phyloP scores from a whole-genome alignment of 2,888 invertebrate genomes.

The Andrena camellia region DNA sequence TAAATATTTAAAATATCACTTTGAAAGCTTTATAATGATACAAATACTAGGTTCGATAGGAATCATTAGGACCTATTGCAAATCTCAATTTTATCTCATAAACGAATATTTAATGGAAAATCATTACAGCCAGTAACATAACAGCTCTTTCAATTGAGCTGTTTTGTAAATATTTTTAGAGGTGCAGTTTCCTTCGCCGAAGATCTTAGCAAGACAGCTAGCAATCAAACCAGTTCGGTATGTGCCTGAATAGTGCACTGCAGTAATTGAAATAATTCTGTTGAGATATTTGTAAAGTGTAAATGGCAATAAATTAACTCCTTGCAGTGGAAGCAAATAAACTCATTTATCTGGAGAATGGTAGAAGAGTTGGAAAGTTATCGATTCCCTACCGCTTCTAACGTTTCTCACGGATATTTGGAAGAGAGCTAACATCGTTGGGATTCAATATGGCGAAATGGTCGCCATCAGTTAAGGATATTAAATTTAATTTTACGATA shows the following conservation, averaged over 20 bases:
- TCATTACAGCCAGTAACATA: neutral
- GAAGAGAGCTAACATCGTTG: constrained; percentile 58
- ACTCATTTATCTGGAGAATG: neutral
- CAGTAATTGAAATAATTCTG: constrained; percentile 14
- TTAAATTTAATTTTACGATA: constrained; percentile 3
- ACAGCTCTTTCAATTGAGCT: neutral
- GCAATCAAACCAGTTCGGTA: constrained; percentile 6
- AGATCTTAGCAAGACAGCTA: neutral
- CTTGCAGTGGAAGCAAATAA: neutral
- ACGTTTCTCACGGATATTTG: constrained; percentile 15
- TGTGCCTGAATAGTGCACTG: neutral
- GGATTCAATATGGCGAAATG: neutral
- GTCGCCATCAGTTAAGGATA: neutral
- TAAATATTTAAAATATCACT: no score
- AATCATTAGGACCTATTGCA: no score
- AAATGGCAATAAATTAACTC: constrained; percentile 29
- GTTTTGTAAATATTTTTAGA: constrained; percentile 31
- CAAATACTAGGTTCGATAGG: no score
- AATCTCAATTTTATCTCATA: no score
- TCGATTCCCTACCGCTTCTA: neutral
- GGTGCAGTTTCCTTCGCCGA: constrained; percentile 4
- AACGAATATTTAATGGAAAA: no score
- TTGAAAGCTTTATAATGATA: no score
- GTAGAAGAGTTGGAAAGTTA: constrained; percentile 17
- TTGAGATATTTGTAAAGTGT: neutral